Evolutionary conservation across 35 echinoderm and acorn worm genomes (phyloP).

Genomic region (Hemicentrotus pulcherrimus): DNA sequence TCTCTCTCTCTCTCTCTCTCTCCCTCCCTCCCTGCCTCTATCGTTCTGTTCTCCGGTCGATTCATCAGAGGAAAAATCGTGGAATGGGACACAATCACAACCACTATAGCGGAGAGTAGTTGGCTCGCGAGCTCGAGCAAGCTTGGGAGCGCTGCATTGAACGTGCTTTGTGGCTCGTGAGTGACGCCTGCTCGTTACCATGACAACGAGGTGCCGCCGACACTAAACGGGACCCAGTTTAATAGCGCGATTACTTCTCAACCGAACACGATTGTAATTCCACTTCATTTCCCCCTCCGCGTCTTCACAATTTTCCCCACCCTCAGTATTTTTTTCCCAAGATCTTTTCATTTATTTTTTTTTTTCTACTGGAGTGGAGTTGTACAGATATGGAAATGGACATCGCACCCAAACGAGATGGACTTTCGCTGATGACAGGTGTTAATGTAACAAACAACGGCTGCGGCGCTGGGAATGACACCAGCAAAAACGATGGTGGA

Average conservation of each 20-base stretch:
- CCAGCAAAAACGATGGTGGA: conserved; percentile 20
- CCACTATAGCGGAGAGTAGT: not conserved
- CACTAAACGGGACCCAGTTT: conserved; percentile 52
- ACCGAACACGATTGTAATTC: conserved; percentile 16
- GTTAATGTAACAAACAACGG: not conserved
- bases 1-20: not conserved
- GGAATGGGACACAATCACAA: conserved; percentile 37
- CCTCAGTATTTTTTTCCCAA: not conserved
- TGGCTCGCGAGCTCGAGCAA: not conserved
- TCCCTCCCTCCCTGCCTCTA: not conserved
- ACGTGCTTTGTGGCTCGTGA: conserved; percentile 21
- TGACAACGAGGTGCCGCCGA: conserved; percentile 39
- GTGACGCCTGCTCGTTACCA: conserved; percentile 42
- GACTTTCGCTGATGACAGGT: not conserved
- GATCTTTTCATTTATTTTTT: not conserved
- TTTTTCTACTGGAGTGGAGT: not conserved
- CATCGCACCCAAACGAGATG: not conserved
- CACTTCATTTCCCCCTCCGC: conserved; percentile 38
- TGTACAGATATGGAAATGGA: not conserved
- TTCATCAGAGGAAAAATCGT: not conserved
- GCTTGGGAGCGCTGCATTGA: not conserved
- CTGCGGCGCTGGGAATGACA: not conserved
- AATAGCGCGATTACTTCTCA: conserved; percentile 38
- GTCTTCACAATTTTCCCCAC: not conserved
- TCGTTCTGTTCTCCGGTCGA: not conserved